Evolutionary conservation across 1,140 invertebrate species (phyloP), one percentile per base, ranked within the genome.

Genomic region (Aphaenogaster floridana): DNA sequence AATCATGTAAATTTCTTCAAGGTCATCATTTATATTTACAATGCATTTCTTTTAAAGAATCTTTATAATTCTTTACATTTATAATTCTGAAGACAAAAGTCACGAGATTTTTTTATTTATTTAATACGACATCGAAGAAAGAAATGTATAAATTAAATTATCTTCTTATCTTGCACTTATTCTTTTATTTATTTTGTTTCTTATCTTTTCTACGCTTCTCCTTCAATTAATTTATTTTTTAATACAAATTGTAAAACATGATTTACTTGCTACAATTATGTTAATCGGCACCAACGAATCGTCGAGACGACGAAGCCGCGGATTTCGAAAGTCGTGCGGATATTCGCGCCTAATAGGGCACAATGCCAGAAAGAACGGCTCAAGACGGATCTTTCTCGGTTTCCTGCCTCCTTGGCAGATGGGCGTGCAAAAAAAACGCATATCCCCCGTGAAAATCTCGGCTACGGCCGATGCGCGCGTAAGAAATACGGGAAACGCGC

Each of bases 401-500:
- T 79, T 7, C 11, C 21, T 42, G 52, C 15, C 39, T 71, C 28
- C 11, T 68, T 21, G 45, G 28, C 28, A 6, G 28, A 28, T 36
- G 13, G n/a, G 13, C 28, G 48, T 36, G 48, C 39, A 72, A 83
- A 83, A 83, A 84, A 83, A 42, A 4, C 42, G 54, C 69, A 61
- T 76, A 84, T 84, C 69, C 80, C 9, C 1, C 42, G 52, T 76
- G 54, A 61, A 83, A 84, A 84, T 84, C 80, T 83, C 54, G 54
- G 6, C n/a, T 72, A 36, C 42, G 80, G 28, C 28, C 42, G 52
- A 11, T 59, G 50, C 52, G 6, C 68, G 54, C 52, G 80, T 57
- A 83, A 42, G 42, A 88, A 89, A 87, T 48, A 68, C 45, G 28
- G 42, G 54, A 88, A 89, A 87, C 28, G 66, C n/a, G 21, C 17